Evolutionary conservation across 2,113 vertebrate genomes (phyloP).

Genomic region (Actinemys pallida): DNA sequence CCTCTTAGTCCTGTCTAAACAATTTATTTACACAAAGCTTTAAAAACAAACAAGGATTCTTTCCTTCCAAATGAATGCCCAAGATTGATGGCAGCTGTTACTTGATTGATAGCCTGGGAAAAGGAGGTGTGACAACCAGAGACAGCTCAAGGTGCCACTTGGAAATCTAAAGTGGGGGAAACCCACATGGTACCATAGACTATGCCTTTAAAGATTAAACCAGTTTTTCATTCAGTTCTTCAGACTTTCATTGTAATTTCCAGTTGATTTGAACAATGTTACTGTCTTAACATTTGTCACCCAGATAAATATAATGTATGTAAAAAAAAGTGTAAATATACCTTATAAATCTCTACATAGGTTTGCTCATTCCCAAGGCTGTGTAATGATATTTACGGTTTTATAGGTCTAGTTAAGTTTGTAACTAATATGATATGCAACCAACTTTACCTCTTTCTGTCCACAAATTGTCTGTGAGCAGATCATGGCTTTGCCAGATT

Average conservation of each 20-base stretch:
- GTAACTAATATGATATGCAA: not conserved
- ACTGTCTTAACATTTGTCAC: not conserved
- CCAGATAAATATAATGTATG: not conserved
- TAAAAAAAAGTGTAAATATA: constrained; percentile 28
- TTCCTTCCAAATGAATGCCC: constrained; percentile 26
- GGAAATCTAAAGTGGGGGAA: not conserved
- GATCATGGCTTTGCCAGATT: not conserved
- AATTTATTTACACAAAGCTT: constrained; percentile 54
- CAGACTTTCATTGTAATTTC: not conserved
- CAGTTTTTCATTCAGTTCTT: constrained; percentile 4
- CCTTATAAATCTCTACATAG: not conserved
- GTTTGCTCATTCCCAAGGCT: not conserved
- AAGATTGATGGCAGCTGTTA: constrained; percentile 45
- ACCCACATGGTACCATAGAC: not conserved
- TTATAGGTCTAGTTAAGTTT: not conserved
- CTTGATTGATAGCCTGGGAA: not conserved
- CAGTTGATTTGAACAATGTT: not conserved
- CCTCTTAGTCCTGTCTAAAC: constrained; percentile 52
- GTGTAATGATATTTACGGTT: not conserved
- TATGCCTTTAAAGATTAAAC: not conserved
- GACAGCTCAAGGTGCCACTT: not conserved
- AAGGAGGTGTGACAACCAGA: constrained; percentile 14
- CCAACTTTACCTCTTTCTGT: not conserved
- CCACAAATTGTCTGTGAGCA: not conserved
- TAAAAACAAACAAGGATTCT: constrained; percentile 59